phyloP scores from a whole-genome alignment of 1,140 invertebrate genomes.

The Himalopsyche phryganea region DNA sequence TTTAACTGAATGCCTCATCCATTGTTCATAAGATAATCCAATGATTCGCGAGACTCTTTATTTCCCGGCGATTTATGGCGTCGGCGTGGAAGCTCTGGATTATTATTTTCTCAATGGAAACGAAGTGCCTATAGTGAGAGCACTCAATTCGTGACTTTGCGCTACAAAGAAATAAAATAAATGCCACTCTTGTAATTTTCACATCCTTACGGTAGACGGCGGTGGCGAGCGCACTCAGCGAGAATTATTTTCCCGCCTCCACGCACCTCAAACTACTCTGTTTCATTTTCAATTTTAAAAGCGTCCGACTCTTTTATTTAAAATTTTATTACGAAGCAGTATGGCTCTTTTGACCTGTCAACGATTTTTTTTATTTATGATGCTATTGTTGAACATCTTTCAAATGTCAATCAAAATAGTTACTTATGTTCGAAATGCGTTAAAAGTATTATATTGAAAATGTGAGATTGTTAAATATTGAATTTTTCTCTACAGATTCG shows the following conservation, averaged over 20 bases:
- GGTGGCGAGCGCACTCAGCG: neutral
- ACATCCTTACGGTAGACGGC: neutral
- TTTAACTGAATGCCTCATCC: constrained; percentile 11
- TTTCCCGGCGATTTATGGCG: constrained; percentile 15
- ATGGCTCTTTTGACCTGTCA: no score
- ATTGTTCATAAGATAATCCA: constrained; percentile 33
- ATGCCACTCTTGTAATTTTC: constrained; percentile 8
- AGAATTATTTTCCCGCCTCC: neutral
- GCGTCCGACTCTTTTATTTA: no score
- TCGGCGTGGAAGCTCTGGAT: neutral
- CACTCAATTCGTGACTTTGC: constrained; percentile 1
- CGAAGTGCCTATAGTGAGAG: constrained; percentile 4
- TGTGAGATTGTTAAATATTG: neutral
- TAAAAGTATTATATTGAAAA: neutral
- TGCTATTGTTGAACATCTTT: no score
- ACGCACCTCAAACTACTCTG: neutral
- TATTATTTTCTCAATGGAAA: constrained; percentile 11
- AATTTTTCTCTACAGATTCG: constrained; percentile 54
- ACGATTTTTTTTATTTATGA: no score
- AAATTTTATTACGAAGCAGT: no score
- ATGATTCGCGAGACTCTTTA: constrained; percentile 11
- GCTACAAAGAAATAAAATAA: constrained; percentile 8
- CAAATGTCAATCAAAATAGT: no score
- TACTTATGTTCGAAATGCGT: neutral
- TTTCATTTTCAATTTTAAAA: no score